Evolutionary conservation across 2,113 vertebrate genomes (phyloP).

Genomic region (Sminthopsis crassicaudata): DNA sequence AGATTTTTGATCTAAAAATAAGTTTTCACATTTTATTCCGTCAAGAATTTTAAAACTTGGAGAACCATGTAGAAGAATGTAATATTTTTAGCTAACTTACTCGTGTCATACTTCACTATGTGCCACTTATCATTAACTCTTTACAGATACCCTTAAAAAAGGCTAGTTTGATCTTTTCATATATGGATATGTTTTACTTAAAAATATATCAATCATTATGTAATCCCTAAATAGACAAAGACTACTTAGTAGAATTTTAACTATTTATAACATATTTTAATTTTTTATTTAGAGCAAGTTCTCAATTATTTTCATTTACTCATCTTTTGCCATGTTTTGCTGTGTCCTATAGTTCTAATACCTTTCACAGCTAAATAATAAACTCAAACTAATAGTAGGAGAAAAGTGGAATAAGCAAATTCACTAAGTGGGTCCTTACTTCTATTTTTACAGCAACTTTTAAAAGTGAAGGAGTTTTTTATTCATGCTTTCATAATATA

Average conservation of each 20-base stretch:
- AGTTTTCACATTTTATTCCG: constrained; percentile 38
- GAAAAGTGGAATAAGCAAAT: not conserved
- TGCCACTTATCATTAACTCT: constrained; percentile 76
- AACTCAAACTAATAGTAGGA: not conserved
- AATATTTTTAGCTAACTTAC: constrained; percentile 76
- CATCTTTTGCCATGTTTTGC: not conserved
- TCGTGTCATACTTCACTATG: constrained; percentile 75
- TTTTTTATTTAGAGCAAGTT: not conserved
- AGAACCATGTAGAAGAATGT: constrained; percentile 44
- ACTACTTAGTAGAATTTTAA: constrained; percentile 64
- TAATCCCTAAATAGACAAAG: constrained; percentile 73
- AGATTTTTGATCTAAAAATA: constrained; percentile 25
- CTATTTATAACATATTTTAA: constrained; percentile 55
- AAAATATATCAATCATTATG: constrained; percentile 77
- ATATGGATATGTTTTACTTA: constrained; percentile 66
- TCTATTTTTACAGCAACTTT: not conserved
- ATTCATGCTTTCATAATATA: not conserved
- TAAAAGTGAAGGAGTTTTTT: not conserved
- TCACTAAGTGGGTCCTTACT: not conserved
- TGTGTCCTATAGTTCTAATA: not conserved
- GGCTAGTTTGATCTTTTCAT: constrained; percentile 56
- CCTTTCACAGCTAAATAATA: not conserved
- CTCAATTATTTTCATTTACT: not conserved
- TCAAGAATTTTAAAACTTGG: constrained; percentile 50
- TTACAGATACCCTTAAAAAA: constrained; percentile 55